Evolutionary conservation across 2,888 invertebrate species (phyloP).

Genomic region (Oeneis ivallda): DNA sequence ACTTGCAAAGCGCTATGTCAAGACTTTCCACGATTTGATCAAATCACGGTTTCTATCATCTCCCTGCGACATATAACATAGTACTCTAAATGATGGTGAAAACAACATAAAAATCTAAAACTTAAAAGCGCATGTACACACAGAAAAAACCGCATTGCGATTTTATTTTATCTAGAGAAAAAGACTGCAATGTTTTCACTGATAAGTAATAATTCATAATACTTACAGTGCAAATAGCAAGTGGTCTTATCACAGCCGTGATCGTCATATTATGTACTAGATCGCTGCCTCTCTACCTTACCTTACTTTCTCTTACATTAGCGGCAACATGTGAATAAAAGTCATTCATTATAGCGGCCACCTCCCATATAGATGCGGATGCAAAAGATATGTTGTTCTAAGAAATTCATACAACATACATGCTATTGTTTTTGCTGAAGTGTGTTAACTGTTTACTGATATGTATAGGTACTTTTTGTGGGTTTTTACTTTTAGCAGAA

Average conservation of each 20-base stretch:
- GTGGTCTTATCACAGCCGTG: neutral
- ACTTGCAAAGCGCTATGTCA: too few species aligned
- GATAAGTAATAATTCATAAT: neutral
- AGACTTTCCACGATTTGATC: too few species aligned
- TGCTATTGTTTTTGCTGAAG: neutral
- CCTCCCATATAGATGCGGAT: constrained; percentile 8
- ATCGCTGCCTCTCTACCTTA: constrained; percentile 7
- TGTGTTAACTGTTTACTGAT: constrained; percentile 8
- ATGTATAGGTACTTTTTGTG: neutral
- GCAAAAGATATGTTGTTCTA: constrained; percentile 8
- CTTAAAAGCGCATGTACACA: too few species aligned
- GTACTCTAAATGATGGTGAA: too few species aligned
- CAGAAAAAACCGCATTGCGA: neutral
- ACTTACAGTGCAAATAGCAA: constrained; percentile 5
- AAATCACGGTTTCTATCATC: too few species aligned
- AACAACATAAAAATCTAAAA: too few species aligned
- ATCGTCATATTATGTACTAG: neutral
- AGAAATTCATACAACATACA: constrained; percentile 9
- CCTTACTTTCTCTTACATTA: constrained; percentile 30
- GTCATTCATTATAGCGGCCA: constrained; percentile 23
- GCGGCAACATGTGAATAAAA: constrained; percentile 27
- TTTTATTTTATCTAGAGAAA: too few species aligned
- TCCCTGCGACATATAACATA: too few species aligned
- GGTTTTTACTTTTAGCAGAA: constrained; percentile 10
- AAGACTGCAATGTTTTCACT: too few species aligned